Conservation (phyloP, 30 jellyfish, hydroid and myxozoan genomes). For the Nemopilema nomurai region DNA sequence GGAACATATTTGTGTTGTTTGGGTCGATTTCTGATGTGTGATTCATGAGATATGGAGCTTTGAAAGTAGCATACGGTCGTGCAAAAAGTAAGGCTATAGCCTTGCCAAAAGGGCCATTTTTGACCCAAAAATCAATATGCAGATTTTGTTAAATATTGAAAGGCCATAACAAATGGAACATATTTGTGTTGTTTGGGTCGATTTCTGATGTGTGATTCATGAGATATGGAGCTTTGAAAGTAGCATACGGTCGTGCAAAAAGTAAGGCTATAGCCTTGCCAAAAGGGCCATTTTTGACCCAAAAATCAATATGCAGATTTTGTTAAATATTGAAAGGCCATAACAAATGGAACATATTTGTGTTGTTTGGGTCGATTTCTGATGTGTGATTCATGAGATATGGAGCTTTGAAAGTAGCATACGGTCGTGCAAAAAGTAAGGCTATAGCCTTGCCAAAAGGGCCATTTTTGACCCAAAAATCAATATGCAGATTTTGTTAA, state of each 20-base stretch:
- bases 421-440: background rate
- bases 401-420: no score
- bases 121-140: no score
- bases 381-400: no score
- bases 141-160: background rate
- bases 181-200: no score
- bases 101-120: background rate
- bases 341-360: no score
- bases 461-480: no score
- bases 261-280: background rate
- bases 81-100: background rate
- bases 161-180: background rate
- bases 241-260: background rate
- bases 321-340: background rate
- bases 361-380: no score
- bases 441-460: background rate
- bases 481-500: background rate
- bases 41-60: no score
- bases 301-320: no score
- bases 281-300: background rate
- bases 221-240: no score
- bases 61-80: no score
- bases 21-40: background rate
- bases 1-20: background rate
- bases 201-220: no score